Evolutionary conservation across 2,888 invertebrate species (phyloP).

Genomic region (Craniophora ligustri): DNA sequence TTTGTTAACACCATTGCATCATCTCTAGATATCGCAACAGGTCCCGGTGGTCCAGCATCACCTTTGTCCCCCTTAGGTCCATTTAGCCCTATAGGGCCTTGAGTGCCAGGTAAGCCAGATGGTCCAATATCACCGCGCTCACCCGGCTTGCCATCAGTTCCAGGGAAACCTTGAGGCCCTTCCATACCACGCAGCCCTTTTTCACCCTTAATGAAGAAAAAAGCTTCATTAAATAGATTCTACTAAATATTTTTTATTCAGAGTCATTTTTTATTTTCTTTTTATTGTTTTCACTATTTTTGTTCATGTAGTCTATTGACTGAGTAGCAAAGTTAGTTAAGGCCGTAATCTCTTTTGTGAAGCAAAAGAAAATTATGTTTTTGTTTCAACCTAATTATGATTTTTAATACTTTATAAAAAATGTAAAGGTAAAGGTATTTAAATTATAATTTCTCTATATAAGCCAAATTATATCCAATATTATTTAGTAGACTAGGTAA

Average conservation of each 20-base stretch:
- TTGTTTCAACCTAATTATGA: no score
- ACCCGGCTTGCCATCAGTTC: conserved; percentile 90
- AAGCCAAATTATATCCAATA: background rate
- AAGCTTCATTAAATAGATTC: background rate
- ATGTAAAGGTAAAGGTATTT: background rate
- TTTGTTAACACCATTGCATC: conserved; percentile 89
- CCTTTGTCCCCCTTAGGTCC: conserved; percentile 92
- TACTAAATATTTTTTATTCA: background rate
- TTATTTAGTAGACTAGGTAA: background rate
- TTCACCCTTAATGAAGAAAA: conserved; percentile 78
- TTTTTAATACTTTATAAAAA: no score
- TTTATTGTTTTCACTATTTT: background rate
- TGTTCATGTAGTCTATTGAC: background rate
- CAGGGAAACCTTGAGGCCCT: conserved; percentile 91
- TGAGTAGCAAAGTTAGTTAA: no score
- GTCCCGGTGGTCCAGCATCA: conserved; percentile 92
- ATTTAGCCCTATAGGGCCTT: conserved; percentile 90
- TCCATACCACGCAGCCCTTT: conserved; percentile 91
- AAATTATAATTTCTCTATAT: background rate
- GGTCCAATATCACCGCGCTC: conserved; percentile 92
- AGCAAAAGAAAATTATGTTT: no score
- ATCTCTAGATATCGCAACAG: conserved; percentile 88
- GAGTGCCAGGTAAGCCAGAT: conserved; percentile 91
- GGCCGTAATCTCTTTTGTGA: no score
- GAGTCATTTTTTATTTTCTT: no score